These are phyloP conservation scores for Steatocranus sp. DNA, from an alignment of 2,797 vertebrate genomes.

Conservation along the genomic window DNA sequence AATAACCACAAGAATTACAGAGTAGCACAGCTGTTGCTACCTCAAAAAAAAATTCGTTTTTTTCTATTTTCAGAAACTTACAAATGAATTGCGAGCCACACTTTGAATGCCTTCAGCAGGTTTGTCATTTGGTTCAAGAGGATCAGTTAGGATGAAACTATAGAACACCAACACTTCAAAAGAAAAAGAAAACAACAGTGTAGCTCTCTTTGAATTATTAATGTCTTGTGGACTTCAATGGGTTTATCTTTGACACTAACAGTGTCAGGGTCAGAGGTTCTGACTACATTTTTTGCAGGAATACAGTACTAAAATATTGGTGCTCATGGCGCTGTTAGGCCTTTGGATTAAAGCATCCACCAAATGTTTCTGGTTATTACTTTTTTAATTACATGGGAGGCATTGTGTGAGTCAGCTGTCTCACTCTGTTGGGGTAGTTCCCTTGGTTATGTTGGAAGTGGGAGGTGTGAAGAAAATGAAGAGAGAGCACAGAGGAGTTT, in stretches of 20 bases:
- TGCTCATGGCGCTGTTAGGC: neutral
- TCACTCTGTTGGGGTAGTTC: slow-evolving; percentile 13
- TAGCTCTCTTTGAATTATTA: slow-evolving; percentile 53
- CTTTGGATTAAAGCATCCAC: slow-evolving; percentile 2
- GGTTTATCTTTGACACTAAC: slow-evolving; percentile 7
- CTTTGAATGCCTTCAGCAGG: neutral
- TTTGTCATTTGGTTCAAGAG: neutral
- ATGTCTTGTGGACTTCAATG: slow-evolving; percentile 44
- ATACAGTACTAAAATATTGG: slow-evolving; percentile 2
- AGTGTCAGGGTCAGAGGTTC: slow-evolving; percentile 7
- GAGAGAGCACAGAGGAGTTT: neutral
- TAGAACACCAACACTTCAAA: slow-evolving; percentile 22
- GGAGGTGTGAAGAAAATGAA: neutral
- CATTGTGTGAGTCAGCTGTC: slow-evolving; percentile 49
- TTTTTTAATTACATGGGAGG: slow-evolving; percentile 39
- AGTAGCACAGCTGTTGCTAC: slow-evolving; percentile 3
- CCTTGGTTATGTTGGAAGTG: neutral
- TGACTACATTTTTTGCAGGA: neutral
- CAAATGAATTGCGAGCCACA: neutral
- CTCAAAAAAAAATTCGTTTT: neutral
- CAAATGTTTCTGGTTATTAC: slow-evolving; percentile 14
- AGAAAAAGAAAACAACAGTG: slow-evolving; percentile 20
- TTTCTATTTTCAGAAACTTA: neutral
- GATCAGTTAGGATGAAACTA: neutral
- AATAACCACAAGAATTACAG: neutral